These are phyloP conservation scores for Lethenteron camtschaticum DNA, from an alignment of 2,113 vertebrate genomes.

Conservation along the genomic window DNA sequence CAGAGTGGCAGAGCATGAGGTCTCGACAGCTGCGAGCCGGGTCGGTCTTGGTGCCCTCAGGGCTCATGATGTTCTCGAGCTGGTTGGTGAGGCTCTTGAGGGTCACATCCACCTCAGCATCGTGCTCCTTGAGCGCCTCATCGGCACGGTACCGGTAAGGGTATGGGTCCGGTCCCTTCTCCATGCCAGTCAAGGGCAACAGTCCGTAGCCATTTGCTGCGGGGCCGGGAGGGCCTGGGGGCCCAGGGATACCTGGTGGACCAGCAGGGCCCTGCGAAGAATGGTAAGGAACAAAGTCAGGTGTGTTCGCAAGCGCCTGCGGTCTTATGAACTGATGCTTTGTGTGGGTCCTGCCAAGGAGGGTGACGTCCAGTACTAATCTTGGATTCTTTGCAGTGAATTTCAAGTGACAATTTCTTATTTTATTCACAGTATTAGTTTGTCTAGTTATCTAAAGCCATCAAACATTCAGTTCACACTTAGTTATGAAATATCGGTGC, in stretches of 20 bases:
- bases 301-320: too few species aligned
- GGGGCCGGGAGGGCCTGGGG: not conserved
- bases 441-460: too few species aligned
- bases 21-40: slow-evolving; percentile 3
- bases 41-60: slow-evolving; percentile 1
- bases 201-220: not conserved
- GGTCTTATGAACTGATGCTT: too few species aligned
- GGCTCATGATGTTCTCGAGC: not conserved
- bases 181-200: not conserved
- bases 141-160: not conserved
- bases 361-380: too few species aligned
- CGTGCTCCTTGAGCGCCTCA: not conserved
- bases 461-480: too few species aligned
- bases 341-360: too few species aligned
- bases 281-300: not conserved
- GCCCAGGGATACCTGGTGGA: not conserved
- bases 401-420: too few species aligned
- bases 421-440: too few species aligned
- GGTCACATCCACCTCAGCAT: not conserved
- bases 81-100: slow-evolving; percentile 5
- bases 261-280: not conserved
- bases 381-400: too few species aligned
- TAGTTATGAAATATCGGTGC: too few species aligned
- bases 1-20: not conserved
- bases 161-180: not conserved